phyloP scores from a whole-genome alignment of 2,113 vertebrate genomes.

The Diglossa brunneiventris region DNA sequence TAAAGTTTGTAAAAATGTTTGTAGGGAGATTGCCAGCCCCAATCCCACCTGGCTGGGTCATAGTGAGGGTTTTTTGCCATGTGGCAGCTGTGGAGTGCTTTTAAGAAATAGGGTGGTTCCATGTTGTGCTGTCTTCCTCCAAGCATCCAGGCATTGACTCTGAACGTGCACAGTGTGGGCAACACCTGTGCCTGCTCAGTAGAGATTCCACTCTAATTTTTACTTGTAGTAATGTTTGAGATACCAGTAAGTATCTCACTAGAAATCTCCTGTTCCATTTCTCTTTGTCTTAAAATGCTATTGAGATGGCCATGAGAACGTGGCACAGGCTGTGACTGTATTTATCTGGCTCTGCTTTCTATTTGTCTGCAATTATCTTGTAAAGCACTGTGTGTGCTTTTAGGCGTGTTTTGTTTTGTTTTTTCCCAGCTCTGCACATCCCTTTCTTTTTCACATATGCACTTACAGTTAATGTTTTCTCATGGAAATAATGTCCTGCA shows the following conservation, averaged over 20 bases:
- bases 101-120: neutral
- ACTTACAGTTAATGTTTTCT: neutral
- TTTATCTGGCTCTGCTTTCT: constrained; percentile 11
- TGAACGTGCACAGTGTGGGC: neutral
- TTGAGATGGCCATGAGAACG: neutral
- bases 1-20: neutral
- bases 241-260: neutral
- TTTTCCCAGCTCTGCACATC: neutral
- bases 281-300: neutral
- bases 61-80: neutral
- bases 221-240: neutral
- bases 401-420: neutral
- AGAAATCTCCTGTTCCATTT: neutral
- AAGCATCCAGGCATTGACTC: neutral
- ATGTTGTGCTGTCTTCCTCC: neutral
- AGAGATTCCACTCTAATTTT: neutral
- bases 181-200: neutral
- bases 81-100: neutral
- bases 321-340: neutral
- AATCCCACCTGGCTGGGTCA: neutral
- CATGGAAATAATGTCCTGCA: neutral
- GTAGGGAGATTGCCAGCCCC: neutral
- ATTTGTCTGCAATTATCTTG: constrained; percentile 13
- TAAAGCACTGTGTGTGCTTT: neutral
- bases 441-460: neutral